phyloP scores from a whole-genome alignment of 2,797 vertebrate species.

The Podarcis lilfordi region DNA sequence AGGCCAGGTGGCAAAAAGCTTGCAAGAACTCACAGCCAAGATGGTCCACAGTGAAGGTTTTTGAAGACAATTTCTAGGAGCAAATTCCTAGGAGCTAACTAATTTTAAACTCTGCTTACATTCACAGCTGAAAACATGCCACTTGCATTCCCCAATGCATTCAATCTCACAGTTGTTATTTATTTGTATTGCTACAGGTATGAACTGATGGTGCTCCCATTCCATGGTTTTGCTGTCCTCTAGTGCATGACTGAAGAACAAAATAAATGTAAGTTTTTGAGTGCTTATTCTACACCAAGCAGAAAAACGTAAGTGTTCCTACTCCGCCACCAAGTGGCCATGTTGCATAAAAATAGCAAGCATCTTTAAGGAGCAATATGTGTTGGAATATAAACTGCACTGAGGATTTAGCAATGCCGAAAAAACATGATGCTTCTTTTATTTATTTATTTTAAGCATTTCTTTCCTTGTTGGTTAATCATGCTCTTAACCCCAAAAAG shows the following conservation, averaged over 20 bases:
- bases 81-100: background rate
- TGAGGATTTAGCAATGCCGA: background rate
- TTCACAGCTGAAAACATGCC: background rate
- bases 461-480: no score
- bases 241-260: background rate
- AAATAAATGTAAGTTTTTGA: accelerated
- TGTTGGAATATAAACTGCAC: background rate
- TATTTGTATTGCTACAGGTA: background rate
- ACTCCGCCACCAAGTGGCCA: slow-evolving; percentile 63
- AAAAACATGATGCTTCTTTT: background rate
- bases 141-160: background rate
- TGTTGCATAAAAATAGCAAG: background rate
- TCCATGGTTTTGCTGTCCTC: slow-evolving; percentile 30
- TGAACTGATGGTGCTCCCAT: background rate
- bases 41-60: no score
- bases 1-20: no score
- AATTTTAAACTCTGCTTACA: background rate
- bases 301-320: slow-evolving; percentile 26
- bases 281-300: accelerated
- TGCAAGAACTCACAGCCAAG: no score
- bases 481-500: no score
- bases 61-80: background rate
- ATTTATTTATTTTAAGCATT: no score
- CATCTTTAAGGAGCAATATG: background rate
- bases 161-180: background rate